Percentiles rank a stretch among this genome's conserved stretches.
These are phyloP conservation scores for Phalacrocorax carbo DNA, from an alignment of 2,113 vertebrate species.

Conservation along the genomic window DNA sequence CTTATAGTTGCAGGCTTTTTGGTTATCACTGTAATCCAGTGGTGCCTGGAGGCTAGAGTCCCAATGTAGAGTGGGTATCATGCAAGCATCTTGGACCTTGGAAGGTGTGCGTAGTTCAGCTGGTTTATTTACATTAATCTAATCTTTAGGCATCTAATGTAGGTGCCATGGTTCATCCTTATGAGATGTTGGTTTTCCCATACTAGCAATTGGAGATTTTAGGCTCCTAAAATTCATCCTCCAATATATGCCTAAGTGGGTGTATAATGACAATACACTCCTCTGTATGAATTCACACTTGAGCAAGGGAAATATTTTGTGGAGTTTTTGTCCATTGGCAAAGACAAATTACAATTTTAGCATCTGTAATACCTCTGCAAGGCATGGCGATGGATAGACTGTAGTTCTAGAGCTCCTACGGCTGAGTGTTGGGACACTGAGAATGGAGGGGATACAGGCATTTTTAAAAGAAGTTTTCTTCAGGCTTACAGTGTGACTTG, in stretches of 20 bases:
- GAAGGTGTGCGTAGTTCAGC: background rate
- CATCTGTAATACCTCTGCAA: background rate
- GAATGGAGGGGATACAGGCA: background rate
- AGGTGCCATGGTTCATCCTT: background rate
- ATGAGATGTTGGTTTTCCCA: background rate
- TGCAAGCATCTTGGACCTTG: background rate
- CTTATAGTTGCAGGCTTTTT: background rate
- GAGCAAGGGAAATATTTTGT: background rate
- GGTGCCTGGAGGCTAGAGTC: background rate
- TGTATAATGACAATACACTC: background rate
- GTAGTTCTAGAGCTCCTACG: background rate
- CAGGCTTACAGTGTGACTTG: background rate
- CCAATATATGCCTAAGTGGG: fast-evolving
- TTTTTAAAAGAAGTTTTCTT: background rate
- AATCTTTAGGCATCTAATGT: background rate
- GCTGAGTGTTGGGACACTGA: background rate
- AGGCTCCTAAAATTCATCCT: background rate
- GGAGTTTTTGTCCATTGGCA: background rate
- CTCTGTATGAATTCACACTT: background rate
- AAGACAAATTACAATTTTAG: background rate
- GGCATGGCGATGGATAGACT: background rate
- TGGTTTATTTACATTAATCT: background rate
- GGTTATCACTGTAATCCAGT: background rate
- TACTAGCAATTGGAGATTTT: background rate
- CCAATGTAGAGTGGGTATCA: background rate